These are phyloP conservation scores for Heterochromis multidens DNA, from an alignment of 2,113 vertebrate genomes.

Conservation along the genomic window DNA sequence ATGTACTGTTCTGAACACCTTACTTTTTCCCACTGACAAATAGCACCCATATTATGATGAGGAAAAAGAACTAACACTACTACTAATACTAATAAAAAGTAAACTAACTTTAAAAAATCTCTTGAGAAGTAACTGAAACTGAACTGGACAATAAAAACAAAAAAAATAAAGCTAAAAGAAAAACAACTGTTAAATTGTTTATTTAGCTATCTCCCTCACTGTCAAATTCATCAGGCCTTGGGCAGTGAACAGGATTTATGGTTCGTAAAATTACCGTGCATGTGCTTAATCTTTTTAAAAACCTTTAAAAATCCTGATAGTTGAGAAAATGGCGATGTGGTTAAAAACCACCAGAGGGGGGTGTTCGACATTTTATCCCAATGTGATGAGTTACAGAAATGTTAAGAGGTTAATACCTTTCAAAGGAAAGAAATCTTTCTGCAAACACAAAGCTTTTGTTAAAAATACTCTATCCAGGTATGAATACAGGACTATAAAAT, in stretches of 20 bases:
- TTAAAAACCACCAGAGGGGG: constrained; percentile 35
- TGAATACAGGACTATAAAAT: neutral
- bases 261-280: neutral
- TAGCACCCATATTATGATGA: too few relatives aligned
- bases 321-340: neutral
- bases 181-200: neutral
- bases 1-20: too few relatives aligned
- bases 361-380: neutral
- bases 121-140: too few relatives aligned
- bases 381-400: fast-evolving
- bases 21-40: too few relatives aligned
- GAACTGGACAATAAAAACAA: too few relatives aligned
- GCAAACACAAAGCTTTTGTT: neutral
- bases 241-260: neutral
- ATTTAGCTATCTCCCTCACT: neutral
- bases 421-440: neutral
- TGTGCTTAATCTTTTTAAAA: neutral
- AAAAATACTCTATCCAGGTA: neutral
- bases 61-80: too few relatives aligned
- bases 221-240: neutral
- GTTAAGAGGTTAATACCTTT: neutral
- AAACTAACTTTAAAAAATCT: too few relatives aligned
- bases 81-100: too few relatives aligned
- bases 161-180: too few relatives aligned
- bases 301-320: neutral